Evolutionary conservation across 2,888 invertebrate species (phyloP), one percentile per base, ranked within the genome.

Genomic region (Cylindroiulus punctatus): DNA sequence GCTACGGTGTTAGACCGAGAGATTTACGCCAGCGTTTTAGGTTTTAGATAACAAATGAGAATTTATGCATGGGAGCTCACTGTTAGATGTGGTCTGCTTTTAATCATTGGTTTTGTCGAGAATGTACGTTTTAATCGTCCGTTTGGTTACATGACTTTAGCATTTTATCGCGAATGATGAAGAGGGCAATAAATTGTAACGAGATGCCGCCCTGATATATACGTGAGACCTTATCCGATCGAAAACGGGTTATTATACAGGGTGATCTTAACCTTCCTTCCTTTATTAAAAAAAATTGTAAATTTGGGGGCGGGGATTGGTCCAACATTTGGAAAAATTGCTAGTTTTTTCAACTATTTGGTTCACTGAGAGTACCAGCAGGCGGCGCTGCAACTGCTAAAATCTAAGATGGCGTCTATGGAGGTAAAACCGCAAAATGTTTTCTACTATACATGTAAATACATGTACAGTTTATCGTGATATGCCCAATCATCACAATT

Each of bases 41-140:
- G 12, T 26, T 76, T 76, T 17, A 76, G 76, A 30, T 26, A 76
- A 44, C 44, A 44, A 52, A 26, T 17, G 76, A 76, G 76, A 30
- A 76, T 76, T 76, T 76, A 76, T 76, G 12, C 76, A 76, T 30
- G 26, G 76, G 76, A 76, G 76, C 76, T 76, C 5, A 8, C 30
- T 76, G 76, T 76, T 76, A 30, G 30, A 10, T 76, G 76, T 76
- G 76, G 30, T 76, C 76, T 76, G 76, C 76, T 76, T 76, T 76
- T 76, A 76, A 76, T 76, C 76, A 76, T 76, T 30, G 76, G 30
- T 76, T 52, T 76, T 76, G 76, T 76, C 76, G 14, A 26, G 22
- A 30, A 76, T 76, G 0, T 52, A 76, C 26, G 30, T 76, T 1
- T 52, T 76, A 76, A 76, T 76, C 76, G 76, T 10, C 22, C 76